These are phyloP conservation scores for Yponomeuta evonymella DNA, from an alignment of 2,888 invertebrate species.

Conservation along the genomic window DNA sequence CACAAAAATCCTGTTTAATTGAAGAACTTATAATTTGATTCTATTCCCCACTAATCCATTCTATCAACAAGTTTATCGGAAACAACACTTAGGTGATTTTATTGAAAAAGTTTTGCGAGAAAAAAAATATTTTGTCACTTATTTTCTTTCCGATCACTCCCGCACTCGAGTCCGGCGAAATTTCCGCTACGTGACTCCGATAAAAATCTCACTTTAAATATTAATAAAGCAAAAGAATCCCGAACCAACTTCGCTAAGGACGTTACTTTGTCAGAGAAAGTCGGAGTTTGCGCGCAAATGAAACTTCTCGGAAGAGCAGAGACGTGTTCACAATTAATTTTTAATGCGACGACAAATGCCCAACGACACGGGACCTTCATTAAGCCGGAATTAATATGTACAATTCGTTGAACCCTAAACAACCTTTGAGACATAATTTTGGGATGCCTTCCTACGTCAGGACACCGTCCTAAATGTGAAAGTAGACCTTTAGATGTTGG, in stretches of 20 bases:
- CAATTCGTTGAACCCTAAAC: not conserved
- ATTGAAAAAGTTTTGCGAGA: not conserved
- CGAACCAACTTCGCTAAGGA: not conserved
- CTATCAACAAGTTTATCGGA: not conserved
- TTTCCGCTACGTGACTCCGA: not conserved
- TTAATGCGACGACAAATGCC: not conserved
- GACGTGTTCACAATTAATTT: not conserved
- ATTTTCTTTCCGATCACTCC: not conserved
- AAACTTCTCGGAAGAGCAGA: not conserved
- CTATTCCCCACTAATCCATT: too few relatives aligned
- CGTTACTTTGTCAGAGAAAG: not conserved
- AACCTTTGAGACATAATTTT: too few relatives aligned
- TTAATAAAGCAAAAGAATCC: not conserved
- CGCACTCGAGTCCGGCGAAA: not conserved
- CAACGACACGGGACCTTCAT: not conserved
- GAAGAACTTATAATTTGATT: too few relatives aligned
- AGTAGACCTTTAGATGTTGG: too few relatives aligned
- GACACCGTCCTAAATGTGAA: too few relatives aligned
- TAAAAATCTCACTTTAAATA: conserved; percentile 2
- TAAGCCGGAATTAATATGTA: not conserved
- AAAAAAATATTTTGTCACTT: not conserved
- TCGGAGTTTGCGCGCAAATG: not conserved
- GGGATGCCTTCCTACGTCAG: too few relatives aligned
- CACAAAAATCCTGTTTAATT: too few relatives aligned
- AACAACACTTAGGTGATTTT: not conserved